Percentiles rank a stretch among this genome's conserved stretches.
Evolutionary conservation across 2,888 invertebrate species (phyloP).

Genomic region (Tridacna crocea): DNA sequence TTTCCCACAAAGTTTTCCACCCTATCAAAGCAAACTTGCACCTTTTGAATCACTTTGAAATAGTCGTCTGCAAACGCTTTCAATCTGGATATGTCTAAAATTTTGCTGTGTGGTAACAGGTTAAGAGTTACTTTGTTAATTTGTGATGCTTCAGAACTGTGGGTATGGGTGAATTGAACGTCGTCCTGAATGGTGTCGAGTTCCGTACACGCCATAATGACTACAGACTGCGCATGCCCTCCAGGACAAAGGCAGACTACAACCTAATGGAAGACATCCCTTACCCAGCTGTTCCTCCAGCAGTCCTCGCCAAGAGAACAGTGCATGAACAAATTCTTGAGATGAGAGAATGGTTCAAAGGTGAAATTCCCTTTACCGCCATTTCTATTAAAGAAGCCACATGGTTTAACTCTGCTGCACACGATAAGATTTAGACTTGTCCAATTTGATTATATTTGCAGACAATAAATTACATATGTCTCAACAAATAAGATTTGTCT

Average conservation of each 20-base stretch:
- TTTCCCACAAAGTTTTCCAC: too few species aligned
- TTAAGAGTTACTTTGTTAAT: too few species aligned
- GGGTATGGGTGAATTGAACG: slow-evolving; percentile 72
- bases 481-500: neutral
- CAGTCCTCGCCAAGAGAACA: slow-evolving; percentile 64
- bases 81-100: too few species aligned
- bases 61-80: too few species aligned
- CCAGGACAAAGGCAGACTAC: slow-evolving; percentile 51
- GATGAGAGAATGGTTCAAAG: slow-evolving; percentile 71
- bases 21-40: too few species aligned
- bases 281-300: slow-evolving; percentile 72
- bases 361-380: slow-evolving; percentile 11
- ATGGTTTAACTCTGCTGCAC: neutral
- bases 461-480: too few species aligned
- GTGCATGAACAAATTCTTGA: slow-evolving; percentile 68
- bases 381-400: neutral
- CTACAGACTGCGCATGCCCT: slow-evolving; percentile 67
- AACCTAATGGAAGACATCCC: slow-evolving; percentile 62
- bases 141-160: slow-evolving; percentile 43
- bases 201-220: slow-evolving; percentile 78
- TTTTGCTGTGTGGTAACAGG: too few species aligned
- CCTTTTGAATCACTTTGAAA: too few species aligned
- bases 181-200: slow-evolving; percentile 75
- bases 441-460: too few species aligned
- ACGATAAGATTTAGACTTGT: neutral